phyloP scores from a whole-genome alignment of 2,797 vertebrate genomes.

The Loriculus beryllinus region DNA sequence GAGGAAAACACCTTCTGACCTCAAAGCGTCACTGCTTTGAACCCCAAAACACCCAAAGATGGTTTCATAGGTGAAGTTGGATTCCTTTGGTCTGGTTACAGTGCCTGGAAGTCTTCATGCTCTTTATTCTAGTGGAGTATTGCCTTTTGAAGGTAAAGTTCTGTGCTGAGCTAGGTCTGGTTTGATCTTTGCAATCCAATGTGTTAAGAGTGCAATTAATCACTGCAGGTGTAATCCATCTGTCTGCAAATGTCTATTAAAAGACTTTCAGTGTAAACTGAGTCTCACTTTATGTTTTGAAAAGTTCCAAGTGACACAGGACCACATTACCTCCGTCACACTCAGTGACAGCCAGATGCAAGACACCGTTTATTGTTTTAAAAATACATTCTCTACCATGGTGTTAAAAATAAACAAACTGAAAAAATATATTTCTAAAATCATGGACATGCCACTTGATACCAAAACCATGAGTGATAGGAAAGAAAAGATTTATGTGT shows the following conservation, averaged over 20 bases:
- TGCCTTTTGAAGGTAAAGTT: background rate
- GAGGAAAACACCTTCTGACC: background rate
- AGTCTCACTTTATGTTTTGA: background rate
- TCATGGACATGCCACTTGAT: background rate
- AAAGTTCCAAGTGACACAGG: background rate
- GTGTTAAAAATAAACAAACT: background rate
- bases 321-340: background rate
- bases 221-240: background rate
- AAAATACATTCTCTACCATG: background rate
- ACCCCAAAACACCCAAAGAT: background rate
- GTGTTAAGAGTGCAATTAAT: background rate
- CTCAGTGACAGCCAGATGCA: background rate
- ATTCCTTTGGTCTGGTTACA: background rate
- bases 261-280: background rate
- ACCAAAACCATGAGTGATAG: accelerated
- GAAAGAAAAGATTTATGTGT: background rate
- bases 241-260: background rate
- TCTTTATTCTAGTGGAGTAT: background rate
- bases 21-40: background rate
- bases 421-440: background rate
- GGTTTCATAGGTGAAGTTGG: background rate
- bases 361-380: background rate
- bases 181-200: background rate
- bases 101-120: background rate
- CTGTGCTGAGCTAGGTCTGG: background rate